Base-by-base conservation (phyloP, 2,113 vertebrate genomes). In the Catharus bicknelli region DNA sequence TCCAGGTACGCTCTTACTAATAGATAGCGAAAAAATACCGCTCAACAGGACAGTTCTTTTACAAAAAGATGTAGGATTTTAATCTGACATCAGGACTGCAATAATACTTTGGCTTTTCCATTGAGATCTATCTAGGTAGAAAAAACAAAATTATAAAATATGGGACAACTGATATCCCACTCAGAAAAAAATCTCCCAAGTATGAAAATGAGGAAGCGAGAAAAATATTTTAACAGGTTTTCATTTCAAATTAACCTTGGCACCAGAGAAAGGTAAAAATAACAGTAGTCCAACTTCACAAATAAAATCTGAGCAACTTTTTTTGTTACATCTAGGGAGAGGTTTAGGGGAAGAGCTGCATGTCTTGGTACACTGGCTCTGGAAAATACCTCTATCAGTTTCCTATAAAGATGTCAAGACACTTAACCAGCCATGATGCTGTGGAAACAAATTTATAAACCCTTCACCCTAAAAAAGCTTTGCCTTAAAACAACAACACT, bases 121-220 rank as follows among this genome's bases (percentile, higher is more conserved):
- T 79, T 61, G 22, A 90, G 10, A 15, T 75, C 40, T 54, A 78
- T 19, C 18, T 30, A 38, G 6, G 18, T 34, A 76, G 23, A 6
- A 85, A 79, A 90, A 5, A 1, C n/a, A 72, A 79, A 90, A 85
- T 43, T 67, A 79, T 51, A 63, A 94, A 66, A 20, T 42, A 38
- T 4, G 3, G 15, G 16, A 3, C 30, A 83, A 63, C 4, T 75
- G n/a, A 45, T 3, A 87, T 0, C 3, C 4, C 6, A 55, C 13
- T 43, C 7, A 51, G 32, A 19, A 87, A 72, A 78, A 79, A 29
- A 2, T 0, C 7, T 57, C 16, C 4, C 1, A 36, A 43, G 13
- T 34, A 64, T 1, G 20, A 47, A 88, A 83, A 72, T 15, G 4
- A 78, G 48, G 47, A 86, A 54, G 4, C 6, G 16, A 54, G 7